phyloP scores from a whole-genome alignment of 2,888 invertebrate genomes.

The Phlogophora meticulosa region DNA sequence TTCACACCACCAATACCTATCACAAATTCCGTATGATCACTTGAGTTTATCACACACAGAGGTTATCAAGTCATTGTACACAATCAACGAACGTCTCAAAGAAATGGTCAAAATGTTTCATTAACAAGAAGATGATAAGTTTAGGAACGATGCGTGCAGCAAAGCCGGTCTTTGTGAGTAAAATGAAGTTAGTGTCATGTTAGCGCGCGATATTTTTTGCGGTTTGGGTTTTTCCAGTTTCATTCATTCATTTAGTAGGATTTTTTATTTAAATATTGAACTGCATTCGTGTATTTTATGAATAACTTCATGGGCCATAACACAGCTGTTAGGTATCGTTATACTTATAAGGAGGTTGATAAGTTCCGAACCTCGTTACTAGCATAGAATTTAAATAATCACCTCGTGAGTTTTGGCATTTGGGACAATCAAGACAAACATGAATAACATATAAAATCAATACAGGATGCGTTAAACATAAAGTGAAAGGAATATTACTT shows the following conservation, averaged over 20 bases:
- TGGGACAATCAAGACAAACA: too few species aligned
- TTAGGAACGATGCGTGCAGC: conserved; percentile 43
- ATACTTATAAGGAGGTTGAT: neutral
- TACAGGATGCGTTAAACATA: too few species aligned
- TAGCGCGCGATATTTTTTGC: conserved; percentile 27
- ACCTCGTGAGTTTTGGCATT: too few species aligned
- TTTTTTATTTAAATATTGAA: neutral
- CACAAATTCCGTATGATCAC: conserved; percentile 31
- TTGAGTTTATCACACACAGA: conserved; percentile 25
- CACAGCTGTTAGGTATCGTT: neutral
- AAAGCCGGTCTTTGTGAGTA: conserved; percentile 27
- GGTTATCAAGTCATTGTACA: conserved; percentile 46
- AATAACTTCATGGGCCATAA: conserved; percentile 2
- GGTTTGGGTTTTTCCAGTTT: conserved; percentile 51
- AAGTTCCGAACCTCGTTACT: neutral
- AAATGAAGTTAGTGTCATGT: conserved; percentile 56
- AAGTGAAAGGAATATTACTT: too few species aligned
- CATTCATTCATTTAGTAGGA: conserved; percentile 28
- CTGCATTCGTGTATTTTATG: conserved; percentile 1
- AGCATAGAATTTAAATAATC: too few species aligned
- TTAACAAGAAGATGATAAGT: conserved; percentile 15
- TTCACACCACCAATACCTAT: neutral
- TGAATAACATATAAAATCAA: too few species aligned
- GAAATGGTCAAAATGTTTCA: conserved; percentile 17
- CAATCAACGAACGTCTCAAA: neutral